phyloP scores from a whole-genome alignment of 1,140 invertebrate genomes.

The Bradynema listronoti region DNA sequence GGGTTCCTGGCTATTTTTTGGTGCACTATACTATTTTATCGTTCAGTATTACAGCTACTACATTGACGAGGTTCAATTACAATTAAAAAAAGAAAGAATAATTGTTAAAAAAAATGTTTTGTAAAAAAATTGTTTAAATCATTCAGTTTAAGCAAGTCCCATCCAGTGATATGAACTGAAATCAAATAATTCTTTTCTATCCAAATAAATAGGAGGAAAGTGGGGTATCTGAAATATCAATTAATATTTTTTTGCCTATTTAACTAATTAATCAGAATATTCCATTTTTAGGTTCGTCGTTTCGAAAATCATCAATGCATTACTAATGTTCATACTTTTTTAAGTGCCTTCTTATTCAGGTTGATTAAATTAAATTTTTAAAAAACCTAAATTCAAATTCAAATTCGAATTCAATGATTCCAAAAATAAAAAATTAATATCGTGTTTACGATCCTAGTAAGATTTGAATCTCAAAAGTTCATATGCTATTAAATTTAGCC shows the following conservation, averaged over 20 bases:
- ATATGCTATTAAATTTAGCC: too few relatives aligned
- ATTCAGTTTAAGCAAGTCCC: too few relatives aligned
- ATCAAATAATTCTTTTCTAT: background rate
- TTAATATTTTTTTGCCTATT: background rate
- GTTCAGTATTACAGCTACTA: conserved; percentile 59
- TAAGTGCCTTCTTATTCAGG: conserved; percentile 62
- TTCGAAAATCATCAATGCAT: conserved; percentile 60
- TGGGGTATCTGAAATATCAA: conserved; percentile 2
- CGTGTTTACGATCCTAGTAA: too few relatives aligned
- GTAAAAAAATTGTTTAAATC: too few relatives aligned
- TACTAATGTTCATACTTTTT: conserved; percentile 60
- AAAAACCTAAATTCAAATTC: too few relatives aligned
- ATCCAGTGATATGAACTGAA: too few relatives aligned
- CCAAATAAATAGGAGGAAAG: background rate
- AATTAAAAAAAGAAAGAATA: too few relatives aligned
- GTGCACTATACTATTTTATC: conserved; percentile 62
- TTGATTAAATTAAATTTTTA: conserved; percentile 9
- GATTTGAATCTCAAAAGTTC: too few relatives aligned
- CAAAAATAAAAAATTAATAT: too few relatives aligned
- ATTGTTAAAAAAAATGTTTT: too few relatives aligned
- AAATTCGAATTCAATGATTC: too few relatives aligned
- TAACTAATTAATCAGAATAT: background rate
- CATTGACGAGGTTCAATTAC: background rate
- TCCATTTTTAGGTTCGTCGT: conserved; percentile 19
- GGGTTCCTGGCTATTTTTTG: conserved; percentile 62